phyloP scores from a whole-genome alignment of 2,888 invertebrate genomes.

The Hypolimnas misippus region DNA sequence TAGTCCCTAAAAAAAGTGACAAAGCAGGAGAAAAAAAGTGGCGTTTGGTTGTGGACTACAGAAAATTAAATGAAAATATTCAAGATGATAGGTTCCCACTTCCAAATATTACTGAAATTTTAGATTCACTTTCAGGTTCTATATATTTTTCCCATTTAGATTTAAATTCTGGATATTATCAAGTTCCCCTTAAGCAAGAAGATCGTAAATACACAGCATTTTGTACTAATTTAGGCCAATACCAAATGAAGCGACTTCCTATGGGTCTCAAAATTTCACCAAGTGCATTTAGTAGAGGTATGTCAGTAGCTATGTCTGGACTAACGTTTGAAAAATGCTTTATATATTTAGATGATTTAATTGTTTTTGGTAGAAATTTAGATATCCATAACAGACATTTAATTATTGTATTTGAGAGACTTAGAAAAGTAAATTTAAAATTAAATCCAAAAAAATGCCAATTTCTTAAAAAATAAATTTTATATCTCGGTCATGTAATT shows the following conservation, averaged over 20 bases:
- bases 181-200: no score
- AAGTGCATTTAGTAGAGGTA: slow-evolving; percentile 31
- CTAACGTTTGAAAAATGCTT: no score
- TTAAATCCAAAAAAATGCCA: no score
- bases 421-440: no score
- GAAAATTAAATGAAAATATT: slow-evolving; percentile 29
- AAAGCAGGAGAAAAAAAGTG: slow-evolving; percentile 18
- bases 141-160: slow-evolving; percentile 32
- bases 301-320: slow-evolving; percentile 36
- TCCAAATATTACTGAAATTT: no score
- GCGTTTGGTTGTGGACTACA: slow-evolving; percentile 27
- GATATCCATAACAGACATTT: slow-evolving; percentile 35
- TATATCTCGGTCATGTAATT: no score
- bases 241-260: slow-evolving; percentile 36
- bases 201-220: no score
- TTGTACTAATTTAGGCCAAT: no score
- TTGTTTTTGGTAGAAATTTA: slow-evolving; percentile 29
- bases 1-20: slow-evolving; percentile 18
- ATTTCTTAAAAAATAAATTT: no score
- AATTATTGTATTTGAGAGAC: slow-evolving; percentile 32
- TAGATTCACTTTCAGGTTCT: no score
- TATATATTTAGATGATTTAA: slow-evolving; percentile 35
- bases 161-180: no score
- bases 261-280: slow-evolving; percentile 38
- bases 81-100: slow-evolving; percentile 31